Base-by-base conservation (phyloP, 2,888 invertebrate species). In the Laspeyria flexula region DNA sequence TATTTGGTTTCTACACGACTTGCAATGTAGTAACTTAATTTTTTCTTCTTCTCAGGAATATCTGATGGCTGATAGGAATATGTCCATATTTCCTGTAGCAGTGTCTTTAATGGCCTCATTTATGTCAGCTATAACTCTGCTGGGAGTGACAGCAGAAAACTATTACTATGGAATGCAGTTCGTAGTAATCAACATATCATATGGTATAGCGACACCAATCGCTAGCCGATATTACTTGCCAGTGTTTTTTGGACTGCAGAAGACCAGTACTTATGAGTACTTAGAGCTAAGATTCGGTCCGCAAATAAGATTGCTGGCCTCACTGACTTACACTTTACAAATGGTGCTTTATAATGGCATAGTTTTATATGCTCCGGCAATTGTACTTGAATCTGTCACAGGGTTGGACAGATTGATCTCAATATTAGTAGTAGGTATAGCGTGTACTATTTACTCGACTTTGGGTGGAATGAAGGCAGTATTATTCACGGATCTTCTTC, bases 21-120 rank as follows among this genome's bases (percentile, higher is more conserved):
- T 25, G 25, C 25, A 7, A 25, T 25, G 25, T n/a, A n/a, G n/a
- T n/a, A n/a, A n/a, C n/a, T n/a, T n/a, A n/a, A n/a, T n/a, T n/a
- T n/a, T n/a, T 12, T 18, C 0, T 16, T 62, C 45, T 55, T 87
- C 87, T 45, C 85, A 96, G 95, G 97, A 97, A 85, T 98, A 96
- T 77, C 93, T 98, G 52, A 83, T 97, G 46, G 98, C 97, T 0
- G 95, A 97, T 77, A 94, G 95, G 51, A 96, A 95, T 58, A 96
- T 98, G 96, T 94, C 96, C 4, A 93, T 96, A 66, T 80, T 93
- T 5, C 97, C 98, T 0, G 97, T 98, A 0, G 96, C 97, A 3
- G 96, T 98, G 60, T 97, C 97, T 1, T 85, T 98, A 50, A 97
- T 98, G 96, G 97, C 97, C n/a, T 97, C 97, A 31, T 98, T 98